These are phyloP conservation scores for Poecilia picta DNA, from an alignment of 2,797 vertebrate genomes.

Conservation along the genomic window DNA sequence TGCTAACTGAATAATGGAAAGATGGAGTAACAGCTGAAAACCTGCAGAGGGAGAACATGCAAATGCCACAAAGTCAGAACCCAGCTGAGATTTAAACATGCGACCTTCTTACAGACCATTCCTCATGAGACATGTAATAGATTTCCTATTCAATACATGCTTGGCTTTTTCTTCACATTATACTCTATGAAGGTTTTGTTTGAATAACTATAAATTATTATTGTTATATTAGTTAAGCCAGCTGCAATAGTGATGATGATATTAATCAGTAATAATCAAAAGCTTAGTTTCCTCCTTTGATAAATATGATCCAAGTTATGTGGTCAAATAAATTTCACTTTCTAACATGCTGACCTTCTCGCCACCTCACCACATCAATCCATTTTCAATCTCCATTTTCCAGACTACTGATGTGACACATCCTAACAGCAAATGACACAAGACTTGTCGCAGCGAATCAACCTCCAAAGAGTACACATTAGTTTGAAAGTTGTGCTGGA, in stretches of 20 bases:
- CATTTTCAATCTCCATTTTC: conserved; percentile 2
- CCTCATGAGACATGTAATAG: neutral
- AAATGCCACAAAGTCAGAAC: neutral
- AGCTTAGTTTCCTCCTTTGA: neutral
- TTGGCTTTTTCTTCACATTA: neutral
- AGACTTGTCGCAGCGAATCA: neutral
- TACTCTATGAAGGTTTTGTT: neutral
- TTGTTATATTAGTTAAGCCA: neutral
- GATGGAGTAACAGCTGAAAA: neutral
- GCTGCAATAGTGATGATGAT: neutral
- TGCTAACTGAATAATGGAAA: neutral
- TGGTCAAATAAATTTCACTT: neutral
- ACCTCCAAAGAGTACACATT: conserved; percentile 2
- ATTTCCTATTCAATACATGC: neutral
- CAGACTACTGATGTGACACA: conserved; percentile 8
- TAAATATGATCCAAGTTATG: neutral
- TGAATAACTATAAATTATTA: neutral
- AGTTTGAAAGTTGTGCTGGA: conserved; percentile 1
- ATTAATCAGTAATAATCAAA: neutral
- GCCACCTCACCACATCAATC: neutral
- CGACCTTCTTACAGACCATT: neutral
- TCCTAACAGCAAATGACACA: conserved; percentile 3
- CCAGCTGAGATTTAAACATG: neutral
- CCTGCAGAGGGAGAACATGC: neutral
- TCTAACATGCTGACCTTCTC: neutral